These are phyloP conservation scores for Papilio helenus DNA, from an alignment of 1,140 invertebrate genomes.

Conservation along the genomic window DNA sequence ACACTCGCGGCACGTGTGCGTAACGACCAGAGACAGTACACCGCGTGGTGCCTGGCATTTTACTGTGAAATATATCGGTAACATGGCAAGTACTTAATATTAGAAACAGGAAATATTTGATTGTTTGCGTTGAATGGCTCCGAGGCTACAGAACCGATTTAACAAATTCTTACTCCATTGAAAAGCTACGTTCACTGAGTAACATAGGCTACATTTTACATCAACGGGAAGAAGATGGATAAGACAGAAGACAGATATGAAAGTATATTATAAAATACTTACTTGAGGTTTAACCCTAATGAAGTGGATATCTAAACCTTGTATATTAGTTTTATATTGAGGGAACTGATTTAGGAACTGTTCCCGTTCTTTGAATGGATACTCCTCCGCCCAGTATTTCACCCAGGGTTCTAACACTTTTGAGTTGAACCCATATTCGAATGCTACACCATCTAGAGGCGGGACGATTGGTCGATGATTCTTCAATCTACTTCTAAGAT, in stretches of 20 bases:
- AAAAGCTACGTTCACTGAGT: too few species aligned
- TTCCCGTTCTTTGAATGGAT: not conserved
- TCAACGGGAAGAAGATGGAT: too few species aligned
- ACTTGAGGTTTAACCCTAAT: too few species aligned
- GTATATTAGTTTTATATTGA: not conserved
- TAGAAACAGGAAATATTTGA: too few species aligned
- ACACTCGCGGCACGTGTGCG: not conserved
- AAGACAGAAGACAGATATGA: too few species aligned
- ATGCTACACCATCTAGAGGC: not conserved
- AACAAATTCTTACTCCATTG: too few species aligned
- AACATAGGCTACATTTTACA: too few species aligned
- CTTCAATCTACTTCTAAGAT: not conserved
- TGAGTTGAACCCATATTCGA: slow-evolving; percentile 1
- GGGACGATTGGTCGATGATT: not conserved
- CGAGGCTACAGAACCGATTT: too few species aligned
- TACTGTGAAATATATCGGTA: slow-evolving; percentile 4
- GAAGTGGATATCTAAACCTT: too few species aligned
- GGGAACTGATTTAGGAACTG: not conserved
- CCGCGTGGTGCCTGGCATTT: not conserved
- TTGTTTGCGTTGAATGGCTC: too few species aligned
- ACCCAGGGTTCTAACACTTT: not conserved
- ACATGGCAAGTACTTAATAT: too few species aligned
- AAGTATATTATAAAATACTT: too few species aligned
- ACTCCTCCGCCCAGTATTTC: not conserved
- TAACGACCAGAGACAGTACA: slow-evolving; percentile 14